Evolutionary conservation across 2,888 invertebrate genomes (phyloP).

Genomic region (Cephus runcator): DNA sequence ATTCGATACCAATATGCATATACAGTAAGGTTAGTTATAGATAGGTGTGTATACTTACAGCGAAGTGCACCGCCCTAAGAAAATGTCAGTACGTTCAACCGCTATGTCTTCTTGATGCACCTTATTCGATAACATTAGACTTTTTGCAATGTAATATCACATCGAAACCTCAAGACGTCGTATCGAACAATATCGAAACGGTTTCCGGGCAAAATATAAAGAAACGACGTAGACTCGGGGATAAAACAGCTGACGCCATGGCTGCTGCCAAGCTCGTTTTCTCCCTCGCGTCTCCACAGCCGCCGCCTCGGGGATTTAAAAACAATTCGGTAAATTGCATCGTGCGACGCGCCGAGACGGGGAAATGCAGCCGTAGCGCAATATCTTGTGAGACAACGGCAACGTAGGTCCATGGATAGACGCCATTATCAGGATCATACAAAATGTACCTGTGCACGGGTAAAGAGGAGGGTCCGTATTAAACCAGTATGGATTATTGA

Average conservation of each 20-base stretch:
- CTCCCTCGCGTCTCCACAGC: conserved; percentile 21
- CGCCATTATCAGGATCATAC: background rate
- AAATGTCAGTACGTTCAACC: background rate
- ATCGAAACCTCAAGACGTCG: background rate
- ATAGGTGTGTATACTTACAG: background rate
- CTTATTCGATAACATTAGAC: background rate
- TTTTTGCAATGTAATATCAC: background rate
- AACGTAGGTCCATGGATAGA: background rate
- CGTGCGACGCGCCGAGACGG: conserved; percentile 16
- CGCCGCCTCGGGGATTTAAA: conserved; percentile 57
- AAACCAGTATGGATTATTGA: background rate
- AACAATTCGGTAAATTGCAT: conserved; percentile 62
- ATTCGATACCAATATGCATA: background rate
- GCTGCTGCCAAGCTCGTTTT: conserved; percentile 47
- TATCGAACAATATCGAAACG: background rate
- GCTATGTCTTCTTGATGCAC: background rate
- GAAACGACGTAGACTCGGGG: conserved; percentile 32
- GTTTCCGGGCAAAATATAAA: background rate
- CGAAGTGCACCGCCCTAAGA: background rate
- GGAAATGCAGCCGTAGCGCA: background rate
- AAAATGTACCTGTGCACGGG: background rate
- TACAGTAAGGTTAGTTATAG: background rate
- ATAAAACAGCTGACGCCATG: conserved; percentile 63
- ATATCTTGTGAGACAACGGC: background rate
- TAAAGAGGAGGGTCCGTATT: background rate